Conservation (phyloP, 92 coral and sea anemone species). For the Heteractis magnifica region DNA sequence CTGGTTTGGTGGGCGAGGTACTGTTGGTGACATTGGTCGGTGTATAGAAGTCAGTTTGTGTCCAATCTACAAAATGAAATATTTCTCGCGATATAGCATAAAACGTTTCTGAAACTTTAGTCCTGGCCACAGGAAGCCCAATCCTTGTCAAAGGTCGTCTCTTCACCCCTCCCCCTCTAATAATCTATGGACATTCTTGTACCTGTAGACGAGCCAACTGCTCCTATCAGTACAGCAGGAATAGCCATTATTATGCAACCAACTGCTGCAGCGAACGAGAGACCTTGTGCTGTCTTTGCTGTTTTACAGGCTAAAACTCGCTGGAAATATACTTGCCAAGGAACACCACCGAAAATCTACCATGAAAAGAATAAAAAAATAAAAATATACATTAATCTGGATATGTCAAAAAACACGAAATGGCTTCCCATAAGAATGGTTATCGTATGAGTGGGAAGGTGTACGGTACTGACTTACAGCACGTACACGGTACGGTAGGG, state of each 20-base stretch:
- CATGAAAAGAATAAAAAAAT: background rate
- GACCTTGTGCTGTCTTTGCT: conserved; percentile 58
- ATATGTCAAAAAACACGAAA: background rate
- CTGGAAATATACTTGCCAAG: conserved; percentile 95
- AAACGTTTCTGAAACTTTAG: background rate
- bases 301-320: conserved; percentile 85
- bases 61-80: conserved; percentile 53
- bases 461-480: too few relatives aligned
- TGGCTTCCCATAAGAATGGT: background rate
- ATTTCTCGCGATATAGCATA: too few relatives aligned
- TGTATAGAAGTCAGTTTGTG: conserved; percentile 46
- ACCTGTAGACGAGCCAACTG: conserved; percentile 84
- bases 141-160: background rate
- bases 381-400: background rate
- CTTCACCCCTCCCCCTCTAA: background rate
- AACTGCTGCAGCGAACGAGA: conserved; percentile 74
- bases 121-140: background rate
- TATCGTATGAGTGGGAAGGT: too few relatives aligned
- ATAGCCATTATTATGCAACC: conserved; percentile 77
- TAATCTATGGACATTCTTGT: background rate
- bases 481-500: too few relatives aligned
- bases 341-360: conserved; percentile 89
- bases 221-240: conserved; percentile 91
- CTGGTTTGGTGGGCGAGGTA: conserved; percentile 24
- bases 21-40: conserved; percentile 23